Evolutionary conservation across 2,113 vertebrate genomes (phyloP), one percentile per base, ranked within the genome.

Genomic region (Emydocephalus ijimae): DNA sequence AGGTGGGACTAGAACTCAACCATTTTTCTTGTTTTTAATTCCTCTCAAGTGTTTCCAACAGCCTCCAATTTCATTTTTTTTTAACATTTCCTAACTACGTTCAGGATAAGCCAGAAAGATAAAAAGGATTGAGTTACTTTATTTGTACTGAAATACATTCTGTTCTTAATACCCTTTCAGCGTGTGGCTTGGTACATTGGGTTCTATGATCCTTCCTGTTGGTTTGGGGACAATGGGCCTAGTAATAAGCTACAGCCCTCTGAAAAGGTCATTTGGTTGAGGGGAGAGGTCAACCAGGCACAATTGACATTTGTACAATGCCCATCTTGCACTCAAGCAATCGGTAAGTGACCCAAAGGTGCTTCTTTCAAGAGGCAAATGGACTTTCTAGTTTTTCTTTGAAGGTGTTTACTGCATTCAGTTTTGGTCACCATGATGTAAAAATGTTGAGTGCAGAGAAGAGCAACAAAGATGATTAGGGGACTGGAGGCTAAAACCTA

Each of bases 251-350:
- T 29, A 9, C 24, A 61, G 24, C 11, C 3, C 26, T 29, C 61
- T 29, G 11, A 14, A 12, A n/a, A 64, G 64, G 5, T 34, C 64
- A n/a, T 34, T 69, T n/a, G 64, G 12, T 15, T 5, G 5, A 69
- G 14, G 14, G 0, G 1, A 34, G 11, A n/a, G 29, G 64, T 69
- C 29, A 69, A n/a, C 1, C 11, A 5, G 26, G 4, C 61, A 9
- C 56, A 23, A 6, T 0, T 23, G 6, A 59, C 29, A 14, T 64
- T 14, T 29, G 0, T 29, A 1, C 9, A 0, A 3, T 29, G 26
- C 26, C 26, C 61, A n/a, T n/a, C 29, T 14, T 69, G 11, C 29
- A n/a, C 4, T 29, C 26, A 26, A 61, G 9, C 24, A 64, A 5
- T n/a, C 23, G 23, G 24, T 59, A 8, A 9, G 57, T 59, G 57